Evolutionary conservation across 2,888 invertebrate genomes (phyloP), one percentile per base, ranked within the genome.

Genomic region (Oxyscelio sp.): DNA sequence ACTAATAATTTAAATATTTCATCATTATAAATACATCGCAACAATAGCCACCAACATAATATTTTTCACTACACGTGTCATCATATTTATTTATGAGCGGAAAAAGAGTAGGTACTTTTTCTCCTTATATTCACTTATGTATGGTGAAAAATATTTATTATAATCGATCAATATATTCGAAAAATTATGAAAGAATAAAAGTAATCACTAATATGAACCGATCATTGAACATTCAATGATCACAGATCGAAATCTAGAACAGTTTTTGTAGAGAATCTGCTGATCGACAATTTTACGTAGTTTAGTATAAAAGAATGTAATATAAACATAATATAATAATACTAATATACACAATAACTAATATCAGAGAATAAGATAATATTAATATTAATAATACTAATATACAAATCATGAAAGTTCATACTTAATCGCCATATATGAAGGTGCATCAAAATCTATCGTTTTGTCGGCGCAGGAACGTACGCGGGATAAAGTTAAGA

Each of bases 341-440:
- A 83, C 71, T 78, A 73, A 66, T 77, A 68, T 40, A 40, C 43
- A 58, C 43, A 58, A 63, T 74, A 83, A 74, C 54, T 83, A 83
- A 73, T 83, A 83, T 83, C 73, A 66, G 54, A 45, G 54, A 45
- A 73, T 73, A 80, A 68, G 45, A 70, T 78, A 78, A 59, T 83
- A 73, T 74, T 83, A 73, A 61, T 83, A 74, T 74, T 87, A 88
- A 87, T 88, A 89, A 89, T 90, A 90, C 87, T 89, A 89, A 85
- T 73, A 87, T 89, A 88, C 85, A 89, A 90, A 88, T 88, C 58
- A 81, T 80, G 84, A 80, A 79, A 71, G 68, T 79, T 70, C 65
- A 71, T 80, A 66, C 80, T 45, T 71, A 63, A 75, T 65, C 80
- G 54, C 54, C 17, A 54, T 54, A 70, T 50, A 56, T 78, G 78